These are phyloP conservation scores for Sebastes hubbsi DNA, from an alignment of 2,797 vertebrate species.

Conservation along the genomic window DNA sequence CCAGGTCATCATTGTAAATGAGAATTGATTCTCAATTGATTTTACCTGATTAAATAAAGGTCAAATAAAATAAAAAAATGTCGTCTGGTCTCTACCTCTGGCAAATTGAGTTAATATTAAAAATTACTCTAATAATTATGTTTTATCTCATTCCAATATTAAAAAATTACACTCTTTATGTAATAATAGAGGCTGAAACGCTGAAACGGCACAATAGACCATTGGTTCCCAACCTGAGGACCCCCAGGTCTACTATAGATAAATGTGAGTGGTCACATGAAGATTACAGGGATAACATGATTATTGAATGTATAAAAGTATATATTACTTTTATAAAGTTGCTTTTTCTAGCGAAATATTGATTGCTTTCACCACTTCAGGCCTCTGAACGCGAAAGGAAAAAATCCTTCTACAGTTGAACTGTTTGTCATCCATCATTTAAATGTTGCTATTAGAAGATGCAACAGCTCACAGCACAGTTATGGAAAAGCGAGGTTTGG, in stretches of 20 bases:
- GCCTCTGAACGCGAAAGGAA: neutral
- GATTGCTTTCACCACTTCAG: neutral
- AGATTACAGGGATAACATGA: neutral
- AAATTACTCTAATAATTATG: neutral
- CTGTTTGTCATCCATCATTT: neutral
- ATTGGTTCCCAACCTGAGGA: neutral
- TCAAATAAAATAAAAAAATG: no score
- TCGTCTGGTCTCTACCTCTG: neutral
- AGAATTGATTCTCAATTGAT: no score
- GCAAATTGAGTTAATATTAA: no score
- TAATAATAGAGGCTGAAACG: neutral
- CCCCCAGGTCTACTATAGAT: neutral
- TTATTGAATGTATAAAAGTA: neutral
- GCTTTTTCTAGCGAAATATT: neutral
- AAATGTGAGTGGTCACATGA: neutral
- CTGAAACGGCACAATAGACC: neutral
- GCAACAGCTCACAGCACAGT: neutral
- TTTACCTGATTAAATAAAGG: no score
- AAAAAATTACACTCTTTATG: neutral
- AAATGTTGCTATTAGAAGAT: constrained; percentile 18
- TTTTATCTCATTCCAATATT: neutral
- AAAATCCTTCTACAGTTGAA: neutral
- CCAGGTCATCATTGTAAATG: no score
- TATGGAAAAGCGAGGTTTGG: neutral
- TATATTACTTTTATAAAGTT: neutral